Base-by-base conservation (phyloP, 2,888 invertebrate genomes). In the Pristionchus exspectatus region DNA sequence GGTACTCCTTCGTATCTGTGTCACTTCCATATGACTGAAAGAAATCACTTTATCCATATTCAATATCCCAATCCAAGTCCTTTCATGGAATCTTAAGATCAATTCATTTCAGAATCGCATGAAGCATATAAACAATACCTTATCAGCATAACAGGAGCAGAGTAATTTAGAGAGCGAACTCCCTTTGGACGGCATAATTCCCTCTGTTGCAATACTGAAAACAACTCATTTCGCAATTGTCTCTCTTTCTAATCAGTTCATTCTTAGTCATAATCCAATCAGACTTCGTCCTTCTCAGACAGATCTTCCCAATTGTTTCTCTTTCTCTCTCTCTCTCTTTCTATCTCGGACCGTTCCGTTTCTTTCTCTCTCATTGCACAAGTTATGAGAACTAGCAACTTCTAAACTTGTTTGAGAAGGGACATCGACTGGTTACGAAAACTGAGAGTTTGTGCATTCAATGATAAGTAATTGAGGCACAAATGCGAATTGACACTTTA, bases 151-250 rank as follows among this genome's bases (percentile, higher is more conserved):
- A 27, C 88, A 88, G 33, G 88, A n/a, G 63, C 88, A 88, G 21
- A 88, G 81, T 18, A 88, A 54, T 30, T 88, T 88, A 14, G 88
- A 88, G 9, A 88, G 63, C 14, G 88, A 38, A 18, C 24, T n/a
- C 7, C 88, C 63, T 38, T 88, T 88, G n/a, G 77, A 77, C 5
- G 88, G 88, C 88, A 88, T 88, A 18, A 88, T 81, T 33, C 88
- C 88, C 81, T 74, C 50, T 30, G 88, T 88, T 38, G 88, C 88
- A n/a, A 88, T 74, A 27, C 88, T 88, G 54, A 50, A 87, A 87
- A 85, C 72, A 72, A 33, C 30, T 72, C 30, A 72, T 72, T 72
- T 72, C 72, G 72, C 72, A 72, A 72, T 30, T 33, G 5, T 72
- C 24, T 27, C 69, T 27, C 27, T 59, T 10, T 63, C n/a, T 63